Conservation (phyloP, 2,888 invertebrate species). For the Alviniconcha strummeri region DNA sequence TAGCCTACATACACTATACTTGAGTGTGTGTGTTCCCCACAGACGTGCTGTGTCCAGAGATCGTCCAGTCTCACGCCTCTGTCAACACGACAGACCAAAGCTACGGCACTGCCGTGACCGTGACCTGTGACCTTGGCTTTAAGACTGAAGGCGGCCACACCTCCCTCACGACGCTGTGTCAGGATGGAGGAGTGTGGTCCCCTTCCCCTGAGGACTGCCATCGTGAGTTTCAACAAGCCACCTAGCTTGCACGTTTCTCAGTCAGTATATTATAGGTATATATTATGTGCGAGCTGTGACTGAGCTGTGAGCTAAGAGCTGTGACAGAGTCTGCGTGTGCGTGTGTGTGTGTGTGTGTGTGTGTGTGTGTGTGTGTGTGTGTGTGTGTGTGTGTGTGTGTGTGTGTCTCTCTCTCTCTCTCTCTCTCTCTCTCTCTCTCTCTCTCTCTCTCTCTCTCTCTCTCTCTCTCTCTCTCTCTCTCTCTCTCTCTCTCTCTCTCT, state of each 20-base stretch:
- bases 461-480: neutral
- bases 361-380: no score
- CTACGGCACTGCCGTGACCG: neutral
- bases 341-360: no score
- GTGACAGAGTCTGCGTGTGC: no score
- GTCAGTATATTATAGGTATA: no score
- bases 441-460: neutral
- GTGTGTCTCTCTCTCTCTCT: neutral
- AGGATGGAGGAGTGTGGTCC: neutral
- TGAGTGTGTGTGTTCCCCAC: neutral
- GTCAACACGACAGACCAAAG: neutral
- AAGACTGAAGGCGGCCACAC: neutral
- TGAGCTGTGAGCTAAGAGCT: no score
- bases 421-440: neutral
- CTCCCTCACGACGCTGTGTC: neutral
- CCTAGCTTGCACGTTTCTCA: no score
- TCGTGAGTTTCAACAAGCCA: neutral
- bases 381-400: no score
- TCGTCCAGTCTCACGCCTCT: neutral
- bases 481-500: neutral
- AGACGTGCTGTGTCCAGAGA: constrained; percentile 1
- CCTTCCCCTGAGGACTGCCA: neutral
- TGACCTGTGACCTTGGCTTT: constrained; percentile 10
- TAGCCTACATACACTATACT: neutral
- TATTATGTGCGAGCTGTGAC: no score